A percentile compares a stretch with the other conserved stretches of the same genome.
Conservation (phyloP, 2,797 vertebrate species). For the Rhodeus uyekii region DNA sequence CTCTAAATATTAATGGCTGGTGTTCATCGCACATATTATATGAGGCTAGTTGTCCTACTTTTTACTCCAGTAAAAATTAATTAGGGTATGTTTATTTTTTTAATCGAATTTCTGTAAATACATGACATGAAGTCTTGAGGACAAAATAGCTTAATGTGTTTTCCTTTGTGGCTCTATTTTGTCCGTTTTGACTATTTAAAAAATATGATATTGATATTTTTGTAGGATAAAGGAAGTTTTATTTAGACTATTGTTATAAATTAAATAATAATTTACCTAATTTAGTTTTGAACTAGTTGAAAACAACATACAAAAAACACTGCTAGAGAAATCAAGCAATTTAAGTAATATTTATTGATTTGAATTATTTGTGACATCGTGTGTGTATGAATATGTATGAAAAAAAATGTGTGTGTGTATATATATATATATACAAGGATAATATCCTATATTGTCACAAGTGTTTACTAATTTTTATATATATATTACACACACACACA, state of each 20-base stretch:
- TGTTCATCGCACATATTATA: neutral
- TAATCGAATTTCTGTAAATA: neutral
- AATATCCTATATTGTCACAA: no score
- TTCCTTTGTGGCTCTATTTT: neutral
- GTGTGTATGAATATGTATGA: no score
- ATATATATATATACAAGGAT: no score
- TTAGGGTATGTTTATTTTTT: neutral
- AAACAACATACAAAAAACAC: neutral
- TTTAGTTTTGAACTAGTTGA: neutral
- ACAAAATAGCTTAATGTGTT: neutral
- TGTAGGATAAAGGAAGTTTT: neutral
- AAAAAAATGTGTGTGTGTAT: no score
- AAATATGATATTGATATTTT: neutral
- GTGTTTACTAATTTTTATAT: no score
- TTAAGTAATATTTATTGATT: no score
- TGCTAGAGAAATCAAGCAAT: neutral
- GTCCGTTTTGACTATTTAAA: neutral
- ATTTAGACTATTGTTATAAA: neutral
- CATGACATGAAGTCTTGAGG: neutral
- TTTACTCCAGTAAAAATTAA: neutral
- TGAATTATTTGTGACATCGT: no score
- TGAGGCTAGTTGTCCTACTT: constrained; percentile 6
- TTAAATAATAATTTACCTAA: neutral
- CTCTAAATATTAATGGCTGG: neutral
- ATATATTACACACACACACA: no score